These are phyloP conservation scores for Agonum fuliginosum DNA, from an alignment of 2,888 invertebrate genomes.

Conservation along the genomic window DNA sequence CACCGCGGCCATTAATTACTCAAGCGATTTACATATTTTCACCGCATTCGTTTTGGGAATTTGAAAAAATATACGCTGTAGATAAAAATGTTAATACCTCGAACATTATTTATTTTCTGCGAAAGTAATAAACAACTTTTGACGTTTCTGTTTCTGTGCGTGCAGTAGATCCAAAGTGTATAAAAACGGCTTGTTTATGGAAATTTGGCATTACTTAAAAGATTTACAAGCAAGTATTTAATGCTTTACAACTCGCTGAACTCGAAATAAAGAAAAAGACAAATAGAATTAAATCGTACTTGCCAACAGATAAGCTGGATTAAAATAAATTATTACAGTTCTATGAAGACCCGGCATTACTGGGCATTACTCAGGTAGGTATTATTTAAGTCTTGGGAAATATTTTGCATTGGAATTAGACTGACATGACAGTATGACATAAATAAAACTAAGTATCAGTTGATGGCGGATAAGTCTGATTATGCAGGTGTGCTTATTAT, in stretches of 20 bases:
- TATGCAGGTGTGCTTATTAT: background rate
- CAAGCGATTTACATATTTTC: conserved; percentile 50
- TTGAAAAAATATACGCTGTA: conserved; percentile 35
- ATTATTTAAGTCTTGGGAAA: background rate
- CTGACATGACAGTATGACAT: no score
- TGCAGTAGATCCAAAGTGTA: no score
- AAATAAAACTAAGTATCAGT: background rate
- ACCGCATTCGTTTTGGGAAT: conserved; percentile 43
- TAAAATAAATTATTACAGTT: conserved; percentile 11
- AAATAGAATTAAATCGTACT: conserved; percentile 18
- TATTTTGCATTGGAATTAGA: background rate
- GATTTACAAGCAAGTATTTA: conserved; percentile 30
- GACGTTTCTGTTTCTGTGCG: conserved; percentile 21
- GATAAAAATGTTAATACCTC: conserved; percentile 51
- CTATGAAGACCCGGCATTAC: conserved; percentile 1
- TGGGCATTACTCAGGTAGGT: background rate
- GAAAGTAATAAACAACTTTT: conserved; percentile 14
- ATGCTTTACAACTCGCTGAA: conserved; percentile 16
- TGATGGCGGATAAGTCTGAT: background rate
- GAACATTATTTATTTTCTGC: conserved; percentile 43
- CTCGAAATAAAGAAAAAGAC: conserved; percentile 12
- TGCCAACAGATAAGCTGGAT: conserved; percentile 3
- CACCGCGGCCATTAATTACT: conserved; percentile 45
- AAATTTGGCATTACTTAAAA: conserved; percentile 40
- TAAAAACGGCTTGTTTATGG: conserved; percentile 39